Evolutionary conservation across 2,113 vertebrate genomes (phyloP).

Genomic region (Corythaeola cristata): DNA sequence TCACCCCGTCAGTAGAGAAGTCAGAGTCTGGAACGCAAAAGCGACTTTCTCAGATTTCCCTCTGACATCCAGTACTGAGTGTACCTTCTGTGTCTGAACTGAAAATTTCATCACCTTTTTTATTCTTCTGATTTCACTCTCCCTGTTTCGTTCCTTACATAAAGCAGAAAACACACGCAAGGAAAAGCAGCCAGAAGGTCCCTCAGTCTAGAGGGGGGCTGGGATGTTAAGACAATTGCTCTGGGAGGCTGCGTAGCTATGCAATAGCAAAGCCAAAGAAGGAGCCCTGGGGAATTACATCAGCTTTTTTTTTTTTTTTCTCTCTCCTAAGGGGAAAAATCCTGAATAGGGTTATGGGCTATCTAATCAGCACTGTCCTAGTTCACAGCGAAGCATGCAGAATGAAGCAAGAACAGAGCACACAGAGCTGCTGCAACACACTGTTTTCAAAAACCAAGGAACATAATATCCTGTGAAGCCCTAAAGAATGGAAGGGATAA

Average conservation of each 20-base stretch:
- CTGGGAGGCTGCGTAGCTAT: constrained; percentile 23
- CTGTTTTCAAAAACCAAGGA: not conserved
- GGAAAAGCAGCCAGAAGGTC: constrained; percentile 29
- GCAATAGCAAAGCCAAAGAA: constrained; percentile 14
- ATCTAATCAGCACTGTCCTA: not conserved
- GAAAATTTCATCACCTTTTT: constrained; percentile 54
- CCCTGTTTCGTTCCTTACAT: not conserved
- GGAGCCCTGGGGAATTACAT: constrained; percentile 40
- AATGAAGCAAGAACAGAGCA: not conserved
- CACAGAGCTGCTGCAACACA: not conserved
- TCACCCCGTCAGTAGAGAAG: constrained; percentile 28
- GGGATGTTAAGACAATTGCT: constrained; percentile 17
- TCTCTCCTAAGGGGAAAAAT: not conserved
- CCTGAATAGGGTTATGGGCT: not conserved
- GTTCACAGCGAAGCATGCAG: not conserved
- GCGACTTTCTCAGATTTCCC: constrained; percentile 41
- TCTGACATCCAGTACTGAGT: constrained; percentile 31
- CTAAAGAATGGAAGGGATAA: not conserved
- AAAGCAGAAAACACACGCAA: constrained; percentile 3
- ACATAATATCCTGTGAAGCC: not conserved
- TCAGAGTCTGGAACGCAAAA: constrained; percentile 24
- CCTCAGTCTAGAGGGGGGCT: not conserved
- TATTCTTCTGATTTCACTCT: constrained; percentile 21
- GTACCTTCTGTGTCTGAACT: constrained; percentile 40
- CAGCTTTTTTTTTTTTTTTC: not conserved